phyloP scores from a whole-genome alignment of 2,888 invertebrate genomes.

The Diabrotica balteata region DNA sequence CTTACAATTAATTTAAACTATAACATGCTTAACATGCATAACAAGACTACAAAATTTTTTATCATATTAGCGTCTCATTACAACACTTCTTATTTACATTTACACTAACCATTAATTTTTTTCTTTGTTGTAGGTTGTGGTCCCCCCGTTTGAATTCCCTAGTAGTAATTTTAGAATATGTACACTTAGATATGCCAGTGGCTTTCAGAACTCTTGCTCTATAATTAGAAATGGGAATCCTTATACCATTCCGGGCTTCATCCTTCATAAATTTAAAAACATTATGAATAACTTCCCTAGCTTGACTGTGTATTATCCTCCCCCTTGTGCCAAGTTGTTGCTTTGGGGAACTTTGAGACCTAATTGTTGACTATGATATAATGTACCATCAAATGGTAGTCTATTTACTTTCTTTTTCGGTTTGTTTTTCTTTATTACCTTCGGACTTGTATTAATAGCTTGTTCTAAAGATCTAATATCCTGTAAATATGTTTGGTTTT shows the following conservation, averaged over 20 bases:
- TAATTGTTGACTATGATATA: constrained; percentile 31
- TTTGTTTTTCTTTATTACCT: constrained; percentile 5
- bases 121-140: constrained; percentile 25
- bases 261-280: constrained; percentile 38
- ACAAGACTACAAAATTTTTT: no score
- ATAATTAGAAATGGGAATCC: constrained; percentile 33
- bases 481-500: neutral
- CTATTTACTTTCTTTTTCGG: constrained; percentile 21
- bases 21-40: no score
- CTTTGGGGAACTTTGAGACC: constrained; percentile 36
- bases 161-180: constrained; percentile 35
- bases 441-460: neutral
- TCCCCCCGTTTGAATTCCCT: constrained; percentile 32
- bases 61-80: no score
- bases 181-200: constrained; percentile 37
- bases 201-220: constrained; percentile 34
- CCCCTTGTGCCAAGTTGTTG: constrained; percentile 34
- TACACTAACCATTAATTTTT: constrained; percentile 13
- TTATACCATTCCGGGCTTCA: constrained; percentile 35
- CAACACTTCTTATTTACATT: no score
- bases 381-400: constrained; percentile 33
- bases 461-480: neutral
- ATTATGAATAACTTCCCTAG: constrained; percentile 35
- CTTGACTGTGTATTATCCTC: constrained; percentile 32
- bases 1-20: no score